Conservation (phyloP, 1,140 invertebrate genomes). For the Agrilus planipennis region DNA sequence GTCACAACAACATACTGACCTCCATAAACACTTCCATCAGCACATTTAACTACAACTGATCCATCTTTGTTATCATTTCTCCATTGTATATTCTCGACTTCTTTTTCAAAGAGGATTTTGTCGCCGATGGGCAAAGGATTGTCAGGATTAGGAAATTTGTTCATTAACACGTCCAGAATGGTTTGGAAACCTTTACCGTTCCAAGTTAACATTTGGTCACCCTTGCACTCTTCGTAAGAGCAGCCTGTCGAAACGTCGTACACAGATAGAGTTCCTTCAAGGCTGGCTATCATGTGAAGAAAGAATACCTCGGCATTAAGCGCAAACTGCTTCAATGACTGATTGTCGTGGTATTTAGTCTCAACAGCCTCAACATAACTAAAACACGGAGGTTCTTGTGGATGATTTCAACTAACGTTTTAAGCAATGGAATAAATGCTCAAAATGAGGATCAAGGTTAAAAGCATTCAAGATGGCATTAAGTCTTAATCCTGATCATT, state of each 20-base stretch:
- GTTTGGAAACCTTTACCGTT: conserved; percentile 45
- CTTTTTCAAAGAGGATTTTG: conserved; percentile 35
- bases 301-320: too few species aligned
- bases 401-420: too few species aligned
- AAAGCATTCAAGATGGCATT: too few species aligned
- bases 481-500: too few species aligned
- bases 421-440: too few species aligned
- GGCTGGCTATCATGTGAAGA: too few species aligned
- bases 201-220: conserved; percentile 47
- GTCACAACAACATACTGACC: conserved; percentile 56
- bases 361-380: too few species aligned
- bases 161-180: conserved; percentile 46
- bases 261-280: conserved; percentile 47
- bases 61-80: conserved; percentile 19
- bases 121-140: conserved; percentile 21
- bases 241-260: conserved; percentile 46
- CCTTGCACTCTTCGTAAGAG: conserved; percentile 47
- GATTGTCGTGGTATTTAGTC: too few species aligned
- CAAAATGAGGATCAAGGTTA: too few species aligned
- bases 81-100: conserved; percentile 39
- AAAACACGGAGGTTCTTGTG: too few species aligned
- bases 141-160: conserved; percentile 24
- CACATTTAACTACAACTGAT: conserved; percentile 39
- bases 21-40: conserved; percentile 42
- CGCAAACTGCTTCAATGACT: too few species aligned